Evolutionary conservation across 2,888 invertebrate species (phyloP).

Genomic region (Watsonalla binaria): DNA sequence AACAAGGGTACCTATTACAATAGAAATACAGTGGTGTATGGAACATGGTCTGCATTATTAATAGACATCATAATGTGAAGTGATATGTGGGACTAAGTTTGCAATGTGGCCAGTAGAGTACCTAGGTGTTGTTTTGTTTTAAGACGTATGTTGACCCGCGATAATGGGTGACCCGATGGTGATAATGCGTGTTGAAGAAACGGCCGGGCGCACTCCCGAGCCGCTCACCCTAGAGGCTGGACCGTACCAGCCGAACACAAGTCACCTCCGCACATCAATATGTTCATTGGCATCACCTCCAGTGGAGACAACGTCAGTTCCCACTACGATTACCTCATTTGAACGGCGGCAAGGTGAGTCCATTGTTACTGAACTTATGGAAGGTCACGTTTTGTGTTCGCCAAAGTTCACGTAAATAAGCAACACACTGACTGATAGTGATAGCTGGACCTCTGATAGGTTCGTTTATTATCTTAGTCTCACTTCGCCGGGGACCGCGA

Average conservation of each 20-base stretch:
- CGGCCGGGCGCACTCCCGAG: constrained; percentile 23
- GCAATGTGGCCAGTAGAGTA: constrained; percentile 19
- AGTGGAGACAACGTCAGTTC: constrained; percentile 73
- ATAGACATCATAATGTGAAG: not conserved
- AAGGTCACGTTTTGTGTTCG: constrained; percentile 32
- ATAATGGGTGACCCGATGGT: constrained; percentile 58
- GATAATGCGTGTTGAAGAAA: constrained; percentile 44
- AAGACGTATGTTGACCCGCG: constrained; percentile 55
- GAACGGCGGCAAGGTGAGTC: constrained; percentile 57
- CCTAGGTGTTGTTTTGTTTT: constrained; percentile 37
- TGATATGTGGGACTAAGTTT: constrained; percentile 2
- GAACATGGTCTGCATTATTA: not conserved
- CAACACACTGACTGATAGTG: constrained; percentile 17
- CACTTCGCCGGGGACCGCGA: not conserved
- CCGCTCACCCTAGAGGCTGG: constrained; percentile 36
- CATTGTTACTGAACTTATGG: constrained; percentile 31
- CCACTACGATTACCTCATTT: constrained; percentile 75
- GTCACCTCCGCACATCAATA: constrained; percentile 42
- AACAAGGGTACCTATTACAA: too few relatives aligned
- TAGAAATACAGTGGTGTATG: too few relatives aligned
- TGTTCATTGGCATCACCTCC: constrained; percentile 75
- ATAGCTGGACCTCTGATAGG: constrained; percentile 15
- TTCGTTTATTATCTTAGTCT: constrained; percentile 5
- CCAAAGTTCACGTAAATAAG: constrained; percentile 39
- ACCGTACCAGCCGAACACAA: constrained; percentile 20